These are phyloP conservation scores for Pygmarrhopalites habei DNA, from an alignment of 1,140 invertebrate species.

Conservation along the genomic window DNA sequence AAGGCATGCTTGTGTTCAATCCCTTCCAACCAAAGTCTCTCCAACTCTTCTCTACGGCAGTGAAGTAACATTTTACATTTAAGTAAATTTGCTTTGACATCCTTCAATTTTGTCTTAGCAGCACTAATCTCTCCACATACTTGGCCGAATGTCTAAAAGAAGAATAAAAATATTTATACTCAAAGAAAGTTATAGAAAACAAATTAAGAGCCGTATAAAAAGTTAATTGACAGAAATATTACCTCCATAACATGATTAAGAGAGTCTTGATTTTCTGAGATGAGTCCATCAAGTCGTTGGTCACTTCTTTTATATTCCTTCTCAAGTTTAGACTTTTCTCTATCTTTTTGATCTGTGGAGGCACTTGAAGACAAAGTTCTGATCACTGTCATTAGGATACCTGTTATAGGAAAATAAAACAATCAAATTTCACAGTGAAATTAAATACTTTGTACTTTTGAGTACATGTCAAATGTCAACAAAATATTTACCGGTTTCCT, in stretches of 20 bases:
- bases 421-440: constrained; percentile 40
- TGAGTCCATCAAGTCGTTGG: constrained; percentile 74
- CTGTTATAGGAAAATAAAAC: constrained; percentile 43
- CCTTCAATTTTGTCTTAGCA: constrained; percentile 71
- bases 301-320: constrained; percentile 88
- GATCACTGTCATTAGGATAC: constrained; percentile 86
- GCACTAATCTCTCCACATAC: constrained; percentile 68
- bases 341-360: constrained; percentile 87
- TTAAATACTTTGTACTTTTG: too few relatives aligned
- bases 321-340: constrained; percentile 87
- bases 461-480: too few relatives aligned
- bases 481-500: constrained; percentile 5
- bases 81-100: constrained; percentile 79
- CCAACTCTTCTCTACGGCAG: constrained; percentile 84
- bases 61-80: constrained; percentile 84
- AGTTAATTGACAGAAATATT: constrained; percentile 34
- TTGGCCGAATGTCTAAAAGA: constrained; percentile 62
- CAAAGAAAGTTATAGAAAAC: too few relatives aligned
- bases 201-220: too few relatives aligned
- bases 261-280: constrained; percentile 79
- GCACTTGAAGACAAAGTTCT: constrained; percentile 82
- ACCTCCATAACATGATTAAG: constrained; percentile 78
- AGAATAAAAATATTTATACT: too few relatives aligned
- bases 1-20: constrained; percentile 86
- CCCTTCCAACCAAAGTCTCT: constrained; percentile 85